Conservation (phyloP, 1,140 invertebrate genomes). For the Tetraneura akinire region DNA sequence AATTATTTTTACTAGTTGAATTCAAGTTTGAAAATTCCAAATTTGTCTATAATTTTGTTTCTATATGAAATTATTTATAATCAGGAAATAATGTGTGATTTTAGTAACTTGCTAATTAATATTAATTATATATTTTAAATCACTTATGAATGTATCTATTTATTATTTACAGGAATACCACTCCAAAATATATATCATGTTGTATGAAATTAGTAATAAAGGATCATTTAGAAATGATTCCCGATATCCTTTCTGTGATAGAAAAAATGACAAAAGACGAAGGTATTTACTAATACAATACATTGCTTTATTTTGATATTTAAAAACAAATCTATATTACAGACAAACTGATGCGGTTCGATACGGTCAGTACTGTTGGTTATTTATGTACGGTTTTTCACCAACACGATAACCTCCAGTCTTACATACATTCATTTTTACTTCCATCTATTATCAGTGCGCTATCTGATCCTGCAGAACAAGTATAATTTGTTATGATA, state of each 20-base stretch:
- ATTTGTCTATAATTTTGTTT: too few relatives aligned
- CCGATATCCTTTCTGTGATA: conserved; percentile 46
- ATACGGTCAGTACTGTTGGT: conserved; percentile 37
- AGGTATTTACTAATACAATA: conserved; percentile 17
- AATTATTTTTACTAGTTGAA: too few relatives aligned
- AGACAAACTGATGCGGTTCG: conserved; percentile 42
- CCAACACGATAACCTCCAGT: conserved; percentile 18
- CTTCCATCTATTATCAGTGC: conserved; percentile 33
- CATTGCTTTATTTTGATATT: not conserved
- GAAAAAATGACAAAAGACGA: conserved; percentile 49
- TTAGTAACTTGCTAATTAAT: too few relatives aligned
- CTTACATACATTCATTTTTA: conserved; percentile 32
- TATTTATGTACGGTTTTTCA: conserved; percentile 50
- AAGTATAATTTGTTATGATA: not conserved
- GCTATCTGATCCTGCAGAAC: conserved; percentile 31
- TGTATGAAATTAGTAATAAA: conserved; percentile 49
- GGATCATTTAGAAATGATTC: conserved; percentile 51
- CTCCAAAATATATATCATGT: conserved; percentile 46
- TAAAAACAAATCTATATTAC: not conserved
- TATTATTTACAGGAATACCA: conserved; percentile 34
- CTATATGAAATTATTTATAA: too few relatives aligned
- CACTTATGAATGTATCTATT: too few relatives aligned
- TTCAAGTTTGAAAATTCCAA: too few relatives aligned
- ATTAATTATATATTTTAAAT: too few relatives aligned
- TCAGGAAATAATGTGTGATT: too few relatives aligned